Evolutionary conservation across 2,888 invertebrate genomes (phyloP), one percentile per base, ranked within the genome.

Genomic region (Scaptodrosophila latifasciaeformis): DNA sequence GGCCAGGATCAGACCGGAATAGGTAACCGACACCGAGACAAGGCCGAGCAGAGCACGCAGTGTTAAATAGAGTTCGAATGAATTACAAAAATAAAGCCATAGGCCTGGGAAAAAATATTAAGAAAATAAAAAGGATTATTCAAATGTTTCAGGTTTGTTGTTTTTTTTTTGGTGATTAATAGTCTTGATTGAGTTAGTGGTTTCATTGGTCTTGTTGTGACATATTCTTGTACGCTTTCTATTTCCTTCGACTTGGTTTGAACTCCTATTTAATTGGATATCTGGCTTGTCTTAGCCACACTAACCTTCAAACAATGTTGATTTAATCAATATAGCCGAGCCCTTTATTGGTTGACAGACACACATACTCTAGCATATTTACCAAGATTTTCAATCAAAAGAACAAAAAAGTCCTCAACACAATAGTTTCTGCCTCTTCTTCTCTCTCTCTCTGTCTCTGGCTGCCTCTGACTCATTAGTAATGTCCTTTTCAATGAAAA

Each of bases 21-120:
- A 93, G 18, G 94, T 94, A 43, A 94, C 91, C 13, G 93, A 93
- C n/a, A 93, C 93, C 1, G 92, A 93, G 10, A 92, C 91, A 67
- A 92, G 90, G 0, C 94, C 94, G 82, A 93, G 89, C 2, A 92
- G 78, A 2, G 92, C 90, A 39, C 94, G 88, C 37, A 94, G 88
- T 0, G 90, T 85, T 40, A 92, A 88, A 85, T 93, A 94, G 61
- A 92, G 88, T 65, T 91, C 87, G 85, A 91, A 92, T 65, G 91
- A 91, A 15, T 91, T 90, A 2, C 91, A 90, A 70, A 94, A 89
- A 9, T 92, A 90, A 1, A 93, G 90, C n/a, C 89, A 85, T 39
- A 90, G 87, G n/a, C 90, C 87, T 87, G 62, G 9, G 35, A 47
- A n/a, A 49, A 2, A 2, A 37, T n/a, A 1, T 2, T 27, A 18